A percentile compares a stretch with the other conserved stretches of the same genome.
phyloP scores from a whole-genome alignment of 2,888 invertebrate species.

The Torymus texanus region DNA sequence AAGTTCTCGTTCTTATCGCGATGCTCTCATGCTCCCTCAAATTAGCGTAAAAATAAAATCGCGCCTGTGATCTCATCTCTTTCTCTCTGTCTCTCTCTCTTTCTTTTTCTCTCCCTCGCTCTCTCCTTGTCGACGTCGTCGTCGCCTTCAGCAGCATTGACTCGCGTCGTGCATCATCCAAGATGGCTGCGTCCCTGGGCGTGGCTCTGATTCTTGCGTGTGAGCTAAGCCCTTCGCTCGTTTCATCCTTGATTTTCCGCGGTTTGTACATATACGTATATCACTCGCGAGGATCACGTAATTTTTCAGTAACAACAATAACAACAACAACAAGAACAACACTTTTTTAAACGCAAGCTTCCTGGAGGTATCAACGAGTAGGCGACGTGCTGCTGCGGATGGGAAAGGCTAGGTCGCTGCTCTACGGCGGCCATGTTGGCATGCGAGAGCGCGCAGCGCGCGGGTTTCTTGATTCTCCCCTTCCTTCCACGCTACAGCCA shows the following conservation, averaged over 20 bases:
- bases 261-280: neutral
- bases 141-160: neutral
- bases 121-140: neutral
- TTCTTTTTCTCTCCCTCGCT: neutral
- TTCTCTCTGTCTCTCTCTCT: neutral
- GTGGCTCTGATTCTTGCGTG: constrained; percentile 64
- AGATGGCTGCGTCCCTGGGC: constrained; percentile 74
- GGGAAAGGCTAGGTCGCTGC: constrained; percentile 14
- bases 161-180: constrained; percentile 69
- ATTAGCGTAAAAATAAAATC: constrained; percentile 47
- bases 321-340: neutral
- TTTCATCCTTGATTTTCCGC: neutral
- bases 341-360: constrained; percentile 13
- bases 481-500: neutral
- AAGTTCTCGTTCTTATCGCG: constrained; percentile 22
- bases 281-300: constrained; percentile 36
- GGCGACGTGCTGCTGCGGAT: constrained; percentile 39
- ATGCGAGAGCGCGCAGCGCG: constrained; percentile 16
- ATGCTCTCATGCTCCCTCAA: constrained; percentile 2
- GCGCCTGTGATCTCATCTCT: constrained; percentile 14
- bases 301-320: neutral
- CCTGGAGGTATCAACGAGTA: neutral
- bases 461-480: constrained; percentile 3
- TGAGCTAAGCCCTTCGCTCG: neutral
- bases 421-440: constrained; percentile 56